These are phyloP conservation scores for Corynorhinus townsendii DNA, from an alignment of 2,113 vertebrate species.

Conservation along the genomic window DNA sequence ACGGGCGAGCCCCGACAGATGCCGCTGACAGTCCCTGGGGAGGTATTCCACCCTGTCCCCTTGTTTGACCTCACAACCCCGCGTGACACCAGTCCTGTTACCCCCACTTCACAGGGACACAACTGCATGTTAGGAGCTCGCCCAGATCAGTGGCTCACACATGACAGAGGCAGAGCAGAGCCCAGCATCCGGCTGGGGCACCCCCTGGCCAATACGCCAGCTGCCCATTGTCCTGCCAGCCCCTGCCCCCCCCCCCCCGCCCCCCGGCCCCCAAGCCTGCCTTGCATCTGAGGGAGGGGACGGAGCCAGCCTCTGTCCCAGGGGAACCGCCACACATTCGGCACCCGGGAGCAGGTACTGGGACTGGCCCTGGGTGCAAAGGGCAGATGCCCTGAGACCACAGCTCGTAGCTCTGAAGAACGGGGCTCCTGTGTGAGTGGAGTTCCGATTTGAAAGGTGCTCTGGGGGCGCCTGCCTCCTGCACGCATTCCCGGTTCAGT, in stretches of 20 bases:
- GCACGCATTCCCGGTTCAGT: not conserved
- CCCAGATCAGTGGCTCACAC: not conserved
- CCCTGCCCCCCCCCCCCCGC: too few relatives aligned
- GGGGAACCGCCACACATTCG: not conserved
- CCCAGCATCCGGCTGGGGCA: not conserved
- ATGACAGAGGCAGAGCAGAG: not conserved
- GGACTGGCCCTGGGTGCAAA: not conserved
- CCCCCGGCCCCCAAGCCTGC: not conserved
- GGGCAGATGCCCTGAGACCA: not conserved
- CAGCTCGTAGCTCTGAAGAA: not conserved
- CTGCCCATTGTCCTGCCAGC: too few relatives aligned
- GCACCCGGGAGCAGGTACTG: not conserved
- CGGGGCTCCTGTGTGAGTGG: not conserved
- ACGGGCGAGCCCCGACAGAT: too few relatives aligned
- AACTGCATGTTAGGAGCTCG: not conserved
- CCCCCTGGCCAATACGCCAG: not conserved
- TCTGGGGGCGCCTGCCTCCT: not conserved
- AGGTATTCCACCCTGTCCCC: not conserved
- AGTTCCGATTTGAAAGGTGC: not conserved
- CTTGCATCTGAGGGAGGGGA: not conserved
- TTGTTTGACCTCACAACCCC: not conserved
- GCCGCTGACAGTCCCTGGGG: not conserved
- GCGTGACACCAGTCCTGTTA: not conserved
- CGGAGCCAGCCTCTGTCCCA: not conserved
- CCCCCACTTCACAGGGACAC: not conserved